A percentile compares a stretch with the other conserved stretches of the same genome.
These are phyloP conservation scores for Agriopis aurantiaria DNA, from an alignment of 2,888 invertebrate genomes.

Conservation along the genomic window DNA sequence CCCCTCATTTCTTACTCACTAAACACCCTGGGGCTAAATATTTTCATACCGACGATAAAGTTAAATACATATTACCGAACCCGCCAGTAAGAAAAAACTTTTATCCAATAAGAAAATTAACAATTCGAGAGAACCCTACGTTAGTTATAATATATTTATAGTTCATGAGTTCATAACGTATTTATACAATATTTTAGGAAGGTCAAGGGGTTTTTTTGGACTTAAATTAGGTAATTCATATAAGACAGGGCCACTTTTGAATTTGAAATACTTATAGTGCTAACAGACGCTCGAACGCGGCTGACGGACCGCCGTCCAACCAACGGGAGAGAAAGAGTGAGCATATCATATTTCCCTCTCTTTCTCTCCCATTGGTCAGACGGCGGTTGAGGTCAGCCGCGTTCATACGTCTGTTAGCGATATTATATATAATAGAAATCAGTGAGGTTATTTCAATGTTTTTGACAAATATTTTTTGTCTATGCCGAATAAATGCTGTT, in stretches of 20 bases:
- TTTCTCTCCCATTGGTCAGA: too few species aligned
- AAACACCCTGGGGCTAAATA: slow-evolving; percentile 17
- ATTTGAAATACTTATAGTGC: not conserved
- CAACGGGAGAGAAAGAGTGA: too few species aligned
- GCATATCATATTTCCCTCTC: too few species aligned
- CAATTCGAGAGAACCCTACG: slow-evolving; percentile 19
- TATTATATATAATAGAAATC: not conserved
- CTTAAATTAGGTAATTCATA: slow-evolving; percentile 8
- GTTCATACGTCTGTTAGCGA: too few species aligned
- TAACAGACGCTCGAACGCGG: too few species aligned
- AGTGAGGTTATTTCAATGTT: too few species aligned
- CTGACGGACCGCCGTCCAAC: too few species aligned
- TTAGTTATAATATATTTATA: slow-evolving; percentile 10
- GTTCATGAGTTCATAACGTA: slow-evolving; percentile 20
- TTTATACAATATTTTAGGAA: slow-evolving; percentile 22
- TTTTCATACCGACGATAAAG: not conserved
- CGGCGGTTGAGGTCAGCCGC: too few species aligned
- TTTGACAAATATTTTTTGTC: too few species aligned
- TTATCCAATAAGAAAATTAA: not conserved
- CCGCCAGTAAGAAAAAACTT: not conserved
- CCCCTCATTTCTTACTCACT: not conserved
- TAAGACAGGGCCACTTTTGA: slow-evolving; percentile 10
- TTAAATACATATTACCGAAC: not conserved
- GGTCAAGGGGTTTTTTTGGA: slow-evolving; percentile 16
- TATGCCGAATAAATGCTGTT: too few species aligned